Base-by-base conservation (phyloP, 2,113 vertebrate species). In the Speoplatyrhinus poulsoni region DNA sequence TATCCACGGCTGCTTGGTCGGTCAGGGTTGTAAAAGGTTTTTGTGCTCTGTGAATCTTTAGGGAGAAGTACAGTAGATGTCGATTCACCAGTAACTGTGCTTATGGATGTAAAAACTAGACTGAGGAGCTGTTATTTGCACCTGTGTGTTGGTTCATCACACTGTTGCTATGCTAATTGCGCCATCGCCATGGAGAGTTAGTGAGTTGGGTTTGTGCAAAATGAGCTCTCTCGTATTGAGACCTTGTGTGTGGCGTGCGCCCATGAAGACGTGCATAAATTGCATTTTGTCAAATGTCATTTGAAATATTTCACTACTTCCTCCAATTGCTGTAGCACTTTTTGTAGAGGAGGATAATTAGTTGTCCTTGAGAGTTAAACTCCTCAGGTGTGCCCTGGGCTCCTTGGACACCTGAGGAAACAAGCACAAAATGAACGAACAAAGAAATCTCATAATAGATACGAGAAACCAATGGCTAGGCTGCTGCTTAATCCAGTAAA, bases 401-500 rank as follows among this genome's bases (percentile, higher is more conserved):
- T 86, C 62, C 67, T 62, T 32, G 50, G 41, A 47, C 15, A 68
- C 67, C 60, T 55, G 63, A 74, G 69, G 68, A 72, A 61, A 48
- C 11, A 65, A 72, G 52, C 59, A 62, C 26, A 47, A 17, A 32
- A 77, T 3, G 13, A 36, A 41, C 0, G 60, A 77, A 77, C 74
- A 82, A 80, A 79, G 62, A 70, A 19, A 49, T 70, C 65, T 74
- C 67, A 77, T 85, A 63, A 76, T 76, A 75, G 70, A 67, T 79
- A 82, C 68, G 67, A 80, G 70, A 62, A 62, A 67, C 60, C 62
- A 62, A 26, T 68, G 57, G 36, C 57, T 75, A 17, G 65, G 19
- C 62, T 74, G 73, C 59, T 61, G 32, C 53, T 50, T 63, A 77
- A 84, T 83, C 76, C 75, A 73, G 79, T 77, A 82, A 75, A 80